Evolutionary conservation across 2,797 vertebrate species (phyloP), one percentile per base, ranked within the genome.

Genomic region (Xiphorhynchus erythropygius): DNA sequence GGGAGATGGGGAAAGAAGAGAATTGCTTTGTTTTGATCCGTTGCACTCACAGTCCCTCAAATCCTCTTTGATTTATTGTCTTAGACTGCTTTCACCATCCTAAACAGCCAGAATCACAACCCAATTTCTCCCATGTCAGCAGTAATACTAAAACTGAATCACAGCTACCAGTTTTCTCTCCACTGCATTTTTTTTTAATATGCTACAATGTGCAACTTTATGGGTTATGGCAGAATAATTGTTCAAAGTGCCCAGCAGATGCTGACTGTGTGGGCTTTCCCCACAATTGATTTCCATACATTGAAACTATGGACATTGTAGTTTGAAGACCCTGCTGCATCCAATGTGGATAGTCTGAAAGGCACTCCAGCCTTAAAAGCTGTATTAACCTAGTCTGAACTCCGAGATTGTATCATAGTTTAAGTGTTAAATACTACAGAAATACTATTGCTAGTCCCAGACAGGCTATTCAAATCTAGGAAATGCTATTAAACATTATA

Each of bases 11-110:
- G 57, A 89, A 94, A 95, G 33, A 94, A 73, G 32, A 85, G 18
- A 89, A 92, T 73, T 93, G 82, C 63, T 89, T 93, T 96, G 69
- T 86, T 95, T 94, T 91, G 78, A 86, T 89, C 71, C 65, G 23
- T 30, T 88, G 65, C 79, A 15, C 27, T 90, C 35, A 74, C n/a
- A 86, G 30, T 62, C 47, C 57, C 49, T 75, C 69, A 88, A 75
- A 71, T 71, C n/a, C 42, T 85, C 71, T 91, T 87, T 96, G 91
- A 94, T 89, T 95, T 91, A 55, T 78, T 47, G 70, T 83, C 75
- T 71, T 47, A 69, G 53, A 65, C 53, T 70, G 47, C 37, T 92
- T 93, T 83, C 69, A 68, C 46, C 73, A 84, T 81, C 35, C 65
- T 68, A 71, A 78, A 87, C 50, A 87, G 27, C n/a, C 42, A 68